A percentile compares a stretch with the other conserved stretches of the same genome.
phyloP scores from a whole-genome alignment of 2,888 invertebrate species.

The Hydrotaea cyrtoneurina region DNA sequence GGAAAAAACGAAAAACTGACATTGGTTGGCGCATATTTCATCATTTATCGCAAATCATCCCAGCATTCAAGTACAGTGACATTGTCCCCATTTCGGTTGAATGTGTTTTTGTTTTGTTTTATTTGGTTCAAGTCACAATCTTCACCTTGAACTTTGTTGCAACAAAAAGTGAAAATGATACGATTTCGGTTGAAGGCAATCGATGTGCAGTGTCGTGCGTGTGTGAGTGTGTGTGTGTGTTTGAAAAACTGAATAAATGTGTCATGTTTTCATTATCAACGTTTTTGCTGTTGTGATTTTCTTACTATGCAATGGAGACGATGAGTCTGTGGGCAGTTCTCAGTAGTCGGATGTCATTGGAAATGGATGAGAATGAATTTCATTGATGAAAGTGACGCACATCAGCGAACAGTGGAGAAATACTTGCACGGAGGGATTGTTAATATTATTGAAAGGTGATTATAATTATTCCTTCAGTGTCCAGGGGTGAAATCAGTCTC shows the following conservation, averaged over 20 bases:
- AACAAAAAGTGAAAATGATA: conserved; percentile 14
- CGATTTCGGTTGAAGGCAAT: conserved; percentile 5
- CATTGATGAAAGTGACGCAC: background rate
- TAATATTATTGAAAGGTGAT: no score
- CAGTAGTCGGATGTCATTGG: background rate
- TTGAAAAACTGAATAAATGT: conserved; percentile 4
- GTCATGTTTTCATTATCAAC: conserved; percentile 36
- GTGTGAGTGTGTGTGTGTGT: conserved; percentile 13
- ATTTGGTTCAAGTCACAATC: conserved; percentile 34
- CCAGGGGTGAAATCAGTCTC: no score
- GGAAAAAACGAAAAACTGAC: background rate
- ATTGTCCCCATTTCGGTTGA: conserved; percentile 39
- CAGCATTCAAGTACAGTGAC: conserved; percentile 17
- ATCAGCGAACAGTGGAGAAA: background rate
- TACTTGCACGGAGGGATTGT: background rate
- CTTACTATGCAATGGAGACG: background rate
- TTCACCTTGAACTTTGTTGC: conserved; percentile 56
- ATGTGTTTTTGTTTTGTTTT: conserved; percentile 6
- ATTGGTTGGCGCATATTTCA: background rate
- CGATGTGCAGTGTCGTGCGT: background rate
- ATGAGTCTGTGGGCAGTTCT: conserved; percentile 32
- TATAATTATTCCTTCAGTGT: no score
- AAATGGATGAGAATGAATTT: background rate
- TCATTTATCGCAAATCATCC: background rate
- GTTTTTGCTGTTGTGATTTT: background rate